Evolutionary conservation across 2,797 vertebrate species (phyloP).

Genomic region (Nannoperca obscura): DNA sequence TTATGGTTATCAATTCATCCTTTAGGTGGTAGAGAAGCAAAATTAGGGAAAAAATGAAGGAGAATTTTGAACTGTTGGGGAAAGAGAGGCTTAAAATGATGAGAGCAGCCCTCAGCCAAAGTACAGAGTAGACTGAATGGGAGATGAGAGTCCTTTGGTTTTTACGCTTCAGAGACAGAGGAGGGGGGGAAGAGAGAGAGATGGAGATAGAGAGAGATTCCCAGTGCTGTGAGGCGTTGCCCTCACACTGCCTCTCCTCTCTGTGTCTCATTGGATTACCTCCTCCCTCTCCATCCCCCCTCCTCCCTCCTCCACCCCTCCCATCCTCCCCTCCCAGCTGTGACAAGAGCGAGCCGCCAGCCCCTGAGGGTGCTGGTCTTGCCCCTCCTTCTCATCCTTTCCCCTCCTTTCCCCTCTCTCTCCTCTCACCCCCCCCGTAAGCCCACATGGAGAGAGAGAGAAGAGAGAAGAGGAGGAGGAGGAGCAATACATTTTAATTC

Average conservation of each 20-base stretch:
- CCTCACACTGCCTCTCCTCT: slow-evolving; percentile 78
- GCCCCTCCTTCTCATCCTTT: slow-evolving; percentile 54
- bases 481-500: slow-evolving; percentile 80
- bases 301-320: slow-evolving; percentile 41
- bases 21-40: slow-evolving; percentile 22
- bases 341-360: slow-evolving; percentile 77
- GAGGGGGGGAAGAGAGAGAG: slow-evolving; percentile 52
- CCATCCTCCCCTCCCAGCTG: slow-evolving; percentile 80
- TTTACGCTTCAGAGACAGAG: slow-evolving; percentile 66
- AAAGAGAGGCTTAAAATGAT: slow-evolving; percentile 31
- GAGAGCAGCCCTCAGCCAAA: slow-evolving; percentile 41
- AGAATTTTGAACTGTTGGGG: slow-evolving; percentile 8
- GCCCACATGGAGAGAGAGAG: slow-evolving; percentile 31
- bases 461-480: slow-evolving; percentile 63
- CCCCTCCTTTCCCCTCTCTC: too few species aligned
- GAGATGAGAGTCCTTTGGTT: slow-evolving; percentile 70
- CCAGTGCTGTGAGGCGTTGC: slow-evolving; percentile 80
- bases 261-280: slow-evolving; percentile 84
- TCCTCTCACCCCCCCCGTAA: slow-evolving; percentile 44
- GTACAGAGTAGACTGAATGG: slow-evolving; percentile 59
- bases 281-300: slow-evolving; percentile 70
- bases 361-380: slow-evolving; percentile 74
- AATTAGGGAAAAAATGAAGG: neutral
- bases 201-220: slow-evolving; percentile 73
- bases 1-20: slow-evolving; percentile 54